A percentile compares a stretch with the other conserved stretches of the same genome.
Evolutionary conservation across 2,888 invertebrate species (phyloP).

Genomic region (Agrypnus murinus): DNA sequence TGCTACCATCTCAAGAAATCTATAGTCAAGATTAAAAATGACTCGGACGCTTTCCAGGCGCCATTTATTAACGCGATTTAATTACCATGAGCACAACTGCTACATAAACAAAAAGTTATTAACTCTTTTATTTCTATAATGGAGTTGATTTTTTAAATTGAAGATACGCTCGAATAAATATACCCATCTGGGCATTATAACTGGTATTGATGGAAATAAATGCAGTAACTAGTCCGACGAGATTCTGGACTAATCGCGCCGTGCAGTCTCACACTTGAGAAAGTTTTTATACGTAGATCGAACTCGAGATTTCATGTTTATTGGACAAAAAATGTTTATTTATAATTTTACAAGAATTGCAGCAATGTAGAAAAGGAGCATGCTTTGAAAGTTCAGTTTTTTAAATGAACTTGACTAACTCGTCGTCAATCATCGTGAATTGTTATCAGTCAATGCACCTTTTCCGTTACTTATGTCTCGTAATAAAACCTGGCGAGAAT

Average conservation of each 20-base stretch:
- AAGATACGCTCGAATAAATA: conserved; percentile 19
- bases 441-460: conserved; percentile 4
- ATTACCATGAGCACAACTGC: neutral
- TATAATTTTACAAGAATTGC: too few species aligned
- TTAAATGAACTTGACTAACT: too few species aligned
- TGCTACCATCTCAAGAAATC: too few species aligned
- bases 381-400: too few species aligned
- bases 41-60: conserved; percentile 1
- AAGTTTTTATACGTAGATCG: neutral
- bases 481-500: conserved; percentile 8
- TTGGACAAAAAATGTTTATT: neutral
- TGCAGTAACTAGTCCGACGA: conserved; percentile 9
- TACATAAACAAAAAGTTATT: neutral
- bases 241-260: conserved; percentile 21
- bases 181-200: neutral
- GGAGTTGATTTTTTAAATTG: conserved; percentile 19
- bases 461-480: neutral
- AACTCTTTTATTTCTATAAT: neutral
- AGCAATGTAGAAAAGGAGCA: too few species aligned
- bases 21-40: conserved; percentile 7
- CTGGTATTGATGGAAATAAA: conserved; percentile 4
- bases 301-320: neutral
- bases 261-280: conserved; percentile 20
- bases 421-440: neutral
- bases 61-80: neutral